These are phyloP conservation scores for Gadopsis bispinosus DNA, from an alignment of 2,797 vertebrate species.

Conservation along the genomic window DNA sequence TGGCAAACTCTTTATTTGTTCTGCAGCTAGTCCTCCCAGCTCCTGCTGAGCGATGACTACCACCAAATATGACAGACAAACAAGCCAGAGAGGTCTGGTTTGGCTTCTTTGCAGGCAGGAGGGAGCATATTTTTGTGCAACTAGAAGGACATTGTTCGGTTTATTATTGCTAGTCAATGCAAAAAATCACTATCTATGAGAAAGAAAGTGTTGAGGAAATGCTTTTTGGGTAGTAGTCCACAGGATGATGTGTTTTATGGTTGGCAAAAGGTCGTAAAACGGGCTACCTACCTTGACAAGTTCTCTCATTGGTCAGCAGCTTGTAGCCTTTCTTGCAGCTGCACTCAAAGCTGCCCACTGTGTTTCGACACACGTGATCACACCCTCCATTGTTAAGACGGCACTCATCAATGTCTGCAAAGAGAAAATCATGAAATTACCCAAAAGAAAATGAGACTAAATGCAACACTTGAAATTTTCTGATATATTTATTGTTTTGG, in stretches of 20 bases:
- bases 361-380: constrained; percentile 97
- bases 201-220: background rate
- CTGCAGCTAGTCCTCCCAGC: constrained; percentile 65
- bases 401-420: constrained; percentile 95
- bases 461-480: background rate
- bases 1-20: constrained; percentile 74
- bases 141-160: background rate
- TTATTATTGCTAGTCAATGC: constrained; percentile 2
- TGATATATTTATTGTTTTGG: background rate
- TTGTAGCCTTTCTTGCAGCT: constrained; percentile 99
- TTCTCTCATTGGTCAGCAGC: constrained; percentile 96
- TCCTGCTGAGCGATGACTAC: constrained; percentile 72
- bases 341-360: constrained; percentile 98
- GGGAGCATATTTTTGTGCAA: background rate
- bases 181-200: background rate
- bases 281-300: constrained; percentile 90
- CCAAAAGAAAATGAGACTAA: constrained; percentile 6
- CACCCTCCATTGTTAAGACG: constrained; percentile 95
- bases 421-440: constrained; percentile 40
- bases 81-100: constrained; percentile 49
- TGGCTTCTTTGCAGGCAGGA: constrained; percentile 32
- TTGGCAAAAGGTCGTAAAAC: background rate
- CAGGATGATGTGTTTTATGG: background rate
- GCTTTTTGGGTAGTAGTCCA: background rate
- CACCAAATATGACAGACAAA: constrained; percentile 66